A percentile compares a stretch with the other conserved stretches of the same genome.
phyloP scores from a whole-genome alignment of 2,888 invertebrate species.

The Tiliacea citrago region DNA sequence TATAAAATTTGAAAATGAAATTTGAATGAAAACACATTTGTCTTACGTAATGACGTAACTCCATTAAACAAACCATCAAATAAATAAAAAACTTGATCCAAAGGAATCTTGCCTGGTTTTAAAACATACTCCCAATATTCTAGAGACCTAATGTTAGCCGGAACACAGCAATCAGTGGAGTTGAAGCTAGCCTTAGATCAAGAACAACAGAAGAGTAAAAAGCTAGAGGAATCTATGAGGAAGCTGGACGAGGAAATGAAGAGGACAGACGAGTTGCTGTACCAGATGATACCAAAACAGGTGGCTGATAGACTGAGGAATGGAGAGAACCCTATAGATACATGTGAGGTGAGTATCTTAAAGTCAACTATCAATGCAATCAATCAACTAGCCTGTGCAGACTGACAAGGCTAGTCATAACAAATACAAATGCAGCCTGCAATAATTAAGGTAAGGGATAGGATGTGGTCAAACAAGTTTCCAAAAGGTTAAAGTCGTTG shows the following conservation, averaged over 20 bases:
- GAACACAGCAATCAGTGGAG: conserved; percentile 99
- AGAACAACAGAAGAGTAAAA: conserved; percentile 99
- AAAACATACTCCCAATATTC: conserved; percentile 18
- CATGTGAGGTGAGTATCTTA: conserved; percentile 95
- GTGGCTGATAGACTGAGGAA: conserved; percentile 98
- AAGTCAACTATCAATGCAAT: neutral
- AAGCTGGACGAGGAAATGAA: conserved; percentile 99
- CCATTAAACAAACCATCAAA: neutral
- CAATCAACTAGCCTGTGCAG: neutral
- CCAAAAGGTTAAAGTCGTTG: neutral
- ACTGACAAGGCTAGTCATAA: neutral
- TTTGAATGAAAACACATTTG: neutral
- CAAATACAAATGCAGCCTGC: neutral
- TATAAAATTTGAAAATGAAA: no score
- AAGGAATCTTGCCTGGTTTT: neutral
- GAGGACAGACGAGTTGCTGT: conserved; percentile 97
- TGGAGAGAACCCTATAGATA: conserved; percentile 99
- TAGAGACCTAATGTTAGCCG: conserved; percentile 98
- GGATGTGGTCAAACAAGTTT: neutral
- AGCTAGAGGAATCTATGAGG: conserved; percentile 98
- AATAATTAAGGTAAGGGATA: neutral
- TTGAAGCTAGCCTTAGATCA: conserved; percentile 98
- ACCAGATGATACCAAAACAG: conserved; percentile 99
- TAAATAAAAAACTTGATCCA: no score
- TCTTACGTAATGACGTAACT: neutral